Evolutionary conservation across 2,113 vertebrate species (phyloP), one percentile per base, ranked within the genome.

Genomic region (Micronycteris hirsuta): DNA sequence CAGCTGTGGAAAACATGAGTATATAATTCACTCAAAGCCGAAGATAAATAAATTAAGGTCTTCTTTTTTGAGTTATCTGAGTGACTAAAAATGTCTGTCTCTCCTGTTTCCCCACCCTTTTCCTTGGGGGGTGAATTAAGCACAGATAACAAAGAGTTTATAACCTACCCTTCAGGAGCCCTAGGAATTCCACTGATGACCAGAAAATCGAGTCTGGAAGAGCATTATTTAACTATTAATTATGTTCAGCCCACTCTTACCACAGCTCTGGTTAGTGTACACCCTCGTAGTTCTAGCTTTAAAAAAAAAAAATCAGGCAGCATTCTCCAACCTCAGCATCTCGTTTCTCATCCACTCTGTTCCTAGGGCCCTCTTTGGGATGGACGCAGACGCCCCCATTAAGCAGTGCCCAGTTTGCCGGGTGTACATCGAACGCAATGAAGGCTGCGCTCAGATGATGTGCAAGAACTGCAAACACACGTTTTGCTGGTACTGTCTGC

Each of bases 381-480:
- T 63, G 0, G 98, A 98, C 43, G 45, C 97, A 0, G 99, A 99
- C 45, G 96, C 98, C 61, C 97, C 99, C 96, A 99, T 99, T 96
- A 99, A 99, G 96, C 99, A 99, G 95, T 99, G 99, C 96, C 99
- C 99, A 0, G 98, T 99, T 63, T 99, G 99, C 96, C 99, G 98
- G 8, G 98, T 99, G 95, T 99, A 99, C 90, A 99, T 99, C 3
- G 99, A 99, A 95, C 98, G 99, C 96, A 99, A 99, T 0, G 99
- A 99, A 97, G 99, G 99, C 97, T 99, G 99, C 17, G 99, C 99
- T 43, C 99, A 99, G 98, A 99, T 99, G 99, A 99, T 99, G 98
- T 99, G 99, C 85, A 99, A 99, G 97, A 99, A 99, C 98, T 99
- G 99, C 98, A 99, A 99, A 91, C 99, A 99, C 98, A 99, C 99